Base-by-base conservation (phyloP, 2,797 vertebrate genomes). In the Falco naumanni region DNA sequence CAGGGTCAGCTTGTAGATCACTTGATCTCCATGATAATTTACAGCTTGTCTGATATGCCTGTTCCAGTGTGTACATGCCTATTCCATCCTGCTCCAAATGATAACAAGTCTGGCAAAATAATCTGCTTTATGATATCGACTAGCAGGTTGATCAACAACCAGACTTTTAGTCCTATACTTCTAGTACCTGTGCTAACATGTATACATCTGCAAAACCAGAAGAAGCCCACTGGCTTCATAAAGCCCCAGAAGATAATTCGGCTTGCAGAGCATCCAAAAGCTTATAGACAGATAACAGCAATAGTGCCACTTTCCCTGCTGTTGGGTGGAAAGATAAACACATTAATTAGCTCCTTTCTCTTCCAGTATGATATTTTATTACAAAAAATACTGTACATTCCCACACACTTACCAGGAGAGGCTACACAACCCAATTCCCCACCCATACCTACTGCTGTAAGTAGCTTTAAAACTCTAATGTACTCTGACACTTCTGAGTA, bases 401-500 rank as follows among this genome's bases (percentile, higher is more conserved):
- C 54, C 57, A 84, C 43, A 72, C 16, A 5, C 2, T 91, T 70
- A 28, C 51, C 87, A 96, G 37, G 33, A 78, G 41, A 6, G 21
- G 12, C 76, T 84, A 65, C 28, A 79, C 51, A 93, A 29, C 16
- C 53, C 45, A 22, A 59, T 87, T 81, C 22, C 79, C 60, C 77
- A 78, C 72, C 50, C 86, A 65, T 43, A 92, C 37, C 64, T 71
- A 65, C 64, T 68, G 15, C 65, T 77, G 57, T 68, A 91, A 87
- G 68, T 34, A 47, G 19, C 31, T 91, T 87, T 92, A 93, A 76
- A 85, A 76, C 33, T 86, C 41, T 90, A 88, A 96, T 76, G 34
- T 69, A 48, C 43, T 71, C 76, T 86, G 76, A 91, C 76, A 84
- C 72, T 82, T 86, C 31, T 24, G 61, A 91, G 53, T 33, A 82